Base-by-base conservation (phyloP, 2,113 vertebrate genomes). In the Todiramphus saurophagus region DNA sequence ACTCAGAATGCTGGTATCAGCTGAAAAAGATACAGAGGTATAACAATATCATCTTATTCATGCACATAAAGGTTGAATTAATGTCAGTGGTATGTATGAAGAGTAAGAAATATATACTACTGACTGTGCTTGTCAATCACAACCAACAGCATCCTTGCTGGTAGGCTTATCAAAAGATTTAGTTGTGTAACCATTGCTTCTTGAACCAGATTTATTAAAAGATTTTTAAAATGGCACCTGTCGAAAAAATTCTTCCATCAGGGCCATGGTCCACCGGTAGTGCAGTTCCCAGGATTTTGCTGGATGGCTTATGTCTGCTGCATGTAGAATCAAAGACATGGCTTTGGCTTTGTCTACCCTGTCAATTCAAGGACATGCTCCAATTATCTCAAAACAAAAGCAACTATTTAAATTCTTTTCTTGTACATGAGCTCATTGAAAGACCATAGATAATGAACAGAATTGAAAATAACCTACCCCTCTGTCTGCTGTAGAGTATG, bases 211-310 rank as follows among this genome's bases (percentile, higher is more conserved):
- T 41, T 44, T 86, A 85, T 89, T 59, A 90, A 92, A 78, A 91
- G 37, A 90, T 84, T 93, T 84, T 85, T 43, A 96, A 97, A 96
- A 93, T 83, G 60, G 91, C 93, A 99, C 99, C 99, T 99, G 99
- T 98, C 98, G 98, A 97, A 99, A 99, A 96, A 99, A 99, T 97
- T 99, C 99, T 97, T 99, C 99, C 97, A 99, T 98, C 56, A 99
- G 97, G 41, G 99, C 98, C 92, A 98, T 98, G 84, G 99, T 99
- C 99, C 99, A 99, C 69, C 98, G 98, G 78, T 99, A 97, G 92
- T 99, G 99, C 88, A 99, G 98, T 27, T 98, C 96, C 99, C 99
- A 99, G 91, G 96, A 94, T 97, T 99, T 99, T 95, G 99, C 99
- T 43, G 99, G 99, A 96, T 99, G 99, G 95, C 99, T 99, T 97